Evolutionary conservation across 2,888 invertebrate species (phyloP).

Genomic region (Oxycera nigricornis): DNA sequence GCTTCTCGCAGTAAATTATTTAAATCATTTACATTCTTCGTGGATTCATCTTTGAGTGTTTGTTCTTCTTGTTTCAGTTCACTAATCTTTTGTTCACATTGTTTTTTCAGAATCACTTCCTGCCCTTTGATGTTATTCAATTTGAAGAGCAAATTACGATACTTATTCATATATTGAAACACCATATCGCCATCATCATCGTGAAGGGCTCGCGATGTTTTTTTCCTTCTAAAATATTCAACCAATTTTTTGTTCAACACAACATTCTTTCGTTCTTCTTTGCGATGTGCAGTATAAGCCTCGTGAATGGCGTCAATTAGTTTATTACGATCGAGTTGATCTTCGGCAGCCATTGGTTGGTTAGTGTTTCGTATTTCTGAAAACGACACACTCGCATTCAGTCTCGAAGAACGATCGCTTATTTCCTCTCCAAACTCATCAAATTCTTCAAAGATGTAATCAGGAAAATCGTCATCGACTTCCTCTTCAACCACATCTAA

Average conservation of each 20-base stretch:
- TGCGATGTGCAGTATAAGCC: not conserved
- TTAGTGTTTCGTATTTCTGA: not conserved
- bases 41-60: not conserved
- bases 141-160: slow-evolving; percentile 41
- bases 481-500: not conserved
- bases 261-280: slow-evolving; percentile 27
- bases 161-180: slow-evolving; percentile 44
- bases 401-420: not conserved
- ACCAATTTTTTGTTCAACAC: slow-evolving; percentile 51
- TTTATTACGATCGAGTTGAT: slow-evolving; percentile 25
- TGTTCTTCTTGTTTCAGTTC: slow-evolving; percentile 28
- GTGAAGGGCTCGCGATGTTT: slow-evolving; percentile 49
- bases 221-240: slow-evolving; percentile 53
- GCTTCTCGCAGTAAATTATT: slow-evolving; percentile 45
- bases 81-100: slow-evolving; percentile 25
- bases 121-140: slow-evolving; percentile 49
- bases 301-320: slow-evolving; percentile 28
- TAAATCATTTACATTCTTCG: slow-evolving; percentile 42
- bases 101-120: slow-evolving; percentile 30
- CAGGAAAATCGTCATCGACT: slow-evolving; percentile 6
- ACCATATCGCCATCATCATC: slow-evolving; percentile 48
- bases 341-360: not conserved
- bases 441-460: not conserved
- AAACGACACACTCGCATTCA: not conserved
- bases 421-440: slow-evolving; percentile 1